These are phyloP conservation scores for Acanthococcus lagerstroemiae DNA, from an alignment of 2,888 invertebrate genomes.

Conservation along the genomic window DNA sequence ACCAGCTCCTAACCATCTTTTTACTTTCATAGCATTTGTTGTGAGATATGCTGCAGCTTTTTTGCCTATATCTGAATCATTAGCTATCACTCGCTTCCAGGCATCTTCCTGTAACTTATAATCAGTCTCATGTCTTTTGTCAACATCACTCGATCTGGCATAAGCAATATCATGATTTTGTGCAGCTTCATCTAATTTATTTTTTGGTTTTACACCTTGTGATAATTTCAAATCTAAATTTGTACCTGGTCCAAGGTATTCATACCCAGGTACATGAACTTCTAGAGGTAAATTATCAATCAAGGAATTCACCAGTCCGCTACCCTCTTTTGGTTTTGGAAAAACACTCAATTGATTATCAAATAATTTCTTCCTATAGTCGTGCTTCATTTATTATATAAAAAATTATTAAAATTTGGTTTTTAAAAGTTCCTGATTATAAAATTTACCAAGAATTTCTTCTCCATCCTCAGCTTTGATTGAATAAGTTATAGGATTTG, in stretches of 20 bases:
- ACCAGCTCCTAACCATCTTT: slow-evolving; percentile 21
- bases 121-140: slow-evolving; percentile 28
- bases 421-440: background rate
- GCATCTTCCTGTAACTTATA: slow-evolving; percentile 21
- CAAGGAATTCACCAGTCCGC: slow-evolving; percentile 22
- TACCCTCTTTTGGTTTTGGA: slow-evolving; percentile 9
- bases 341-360: background rate
- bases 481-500: background rate
- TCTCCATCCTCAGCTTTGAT: slow-evolving; percentile 1
- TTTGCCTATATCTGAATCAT: slow-evolving; percentile 26
- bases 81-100: slow-evolving; percentile 30
- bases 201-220: slow-evolving; percentile 16
- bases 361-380: background rate
- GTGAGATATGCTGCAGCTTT: slow-evolving; percentile 15
- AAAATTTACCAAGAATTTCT: slow-evolving; percentile 6
- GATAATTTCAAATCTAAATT: slow-evolving; percentile 23
- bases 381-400: background rate
- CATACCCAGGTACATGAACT: slow-evolving; percentile 19
- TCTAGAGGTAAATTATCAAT: slow-evolving; percentile 31
- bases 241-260: slow-evolving; percentile 29
- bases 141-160: slow-evolving; percentile 2
- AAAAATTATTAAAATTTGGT: background rate
- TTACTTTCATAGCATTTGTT: slow-evolving; percentile 30
- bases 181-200: slow-evolving; percentile 15
- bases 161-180: slow-evolving; percentile 21